Conservation (phyloP, 2,113 vertebrate species). For the Cavia porcellus region DNA sequence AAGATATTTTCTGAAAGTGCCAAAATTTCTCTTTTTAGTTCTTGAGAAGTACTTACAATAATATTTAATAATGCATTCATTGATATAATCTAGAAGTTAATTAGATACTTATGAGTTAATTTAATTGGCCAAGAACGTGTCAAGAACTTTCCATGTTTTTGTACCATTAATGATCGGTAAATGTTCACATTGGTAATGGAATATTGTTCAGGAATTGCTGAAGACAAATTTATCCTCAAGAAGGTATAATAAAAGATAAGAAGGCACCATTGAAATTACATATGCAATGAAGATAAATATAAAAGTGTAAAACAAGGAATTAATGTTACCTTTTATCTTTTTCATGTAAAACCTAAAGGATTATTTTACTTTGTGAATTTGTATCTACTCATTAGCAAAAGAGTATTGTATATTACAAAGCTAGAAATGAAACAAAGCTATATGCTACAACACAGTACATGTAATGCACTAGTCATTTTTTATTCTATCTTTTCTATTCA, state of each 20-base stretch:
- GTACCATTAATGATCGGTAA: slow-evolving; percentile 40
- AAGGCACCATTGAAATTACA: neutral
- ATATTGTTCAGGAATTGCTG: slow-evolving; percentile 32
- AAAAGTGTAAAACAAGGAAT: slow-evolving; percentile 60
- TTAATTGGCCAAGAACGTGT: slow-evolving; percentile 64
- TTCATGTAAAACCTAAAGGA: neutral
- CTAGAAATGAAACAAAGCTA: neutral
- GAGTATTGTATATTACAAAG: neutral
- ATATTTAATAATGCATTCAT: slow-evolving; percentile 35
- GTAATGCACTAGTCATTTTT: neutral
- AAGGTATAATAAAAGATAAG: slow-evolving; percentile 31
- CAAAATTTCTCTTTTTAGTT: slow-evolving; percentile 12
- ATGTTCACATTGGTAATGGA: slow-evolving; percentile 66
- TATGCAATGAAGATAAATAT: slow-evolving; percentile 23
- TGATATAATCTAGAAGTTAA: slow-evolving; percentile 66
- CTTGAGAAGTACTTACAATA: slow-evolving; percentile 47
- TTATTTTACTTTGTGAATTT: slow-evolving; percentile 19
- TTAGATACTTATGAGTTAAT: slow-evolving; percentile 65
- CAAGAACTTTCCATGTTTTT: slow-evolving; percentile 68
- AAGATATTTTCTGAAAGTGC: slow-evolving; percentile 52
- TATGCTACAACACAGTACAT: neutral
- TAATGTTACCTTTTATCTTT: slow-evolving; percentile 7
- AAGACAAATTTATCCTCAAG: slow-evolving; percentile 52
- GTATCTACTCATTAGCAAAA: neutral
- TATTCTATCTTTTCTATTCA: neutral